phyloP scores from a whole-genome alignment of 2,113 vertebrate species.

The Odontesthes bonariensis region DNA sequence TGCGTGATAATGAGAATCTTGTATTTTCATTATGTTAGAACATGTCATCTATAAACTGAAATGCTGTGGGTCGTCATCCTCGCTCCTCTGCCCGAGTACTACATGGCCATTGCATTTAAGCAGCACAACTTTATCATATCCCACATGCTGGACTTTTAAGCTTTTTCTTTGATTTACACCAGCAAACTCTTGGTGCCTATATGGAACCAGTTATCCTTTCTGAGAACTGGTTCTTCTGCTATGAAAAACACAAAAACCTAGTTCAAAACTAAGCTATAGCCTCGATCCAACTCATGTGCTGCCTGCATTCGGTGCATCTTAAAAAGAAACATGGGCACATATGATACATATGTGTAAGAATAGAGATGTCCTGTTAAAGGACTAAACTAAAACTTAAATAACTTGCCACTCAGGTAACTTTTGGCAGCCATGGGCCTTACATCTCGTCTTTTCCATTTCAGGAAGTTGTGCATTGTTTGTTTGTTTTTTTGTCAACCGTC shows the following conservation, averaged over 20 bases:
- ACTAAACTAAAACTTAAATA: background rate
- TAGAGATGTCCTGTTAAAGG: background rate
- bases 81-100: background rate
- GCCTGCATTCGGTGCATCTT: background rate
- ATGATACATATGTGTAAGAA: background rate
- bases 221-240: background rate
- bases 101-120: background rate
- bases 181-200: background rate
- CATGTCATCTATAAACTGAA: background rate
- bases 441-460: conserved; percentile 29
- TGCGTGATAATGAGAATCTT: background rate
- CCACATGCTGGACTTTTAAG: background rate
- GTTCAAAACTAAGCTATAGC: background rate
- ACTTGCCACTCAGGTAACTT: background rate
- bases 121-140: background rate
- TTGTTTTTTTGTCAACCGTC: conserved; percentile 16
- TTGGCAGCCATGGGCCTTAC: background rate
- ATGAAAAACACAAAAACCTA: background rate
- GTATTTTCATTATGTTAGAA: background rate
- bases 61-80: background rate
- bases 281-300: background rate
- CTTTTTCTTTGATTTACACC: background rate
- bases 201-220: background rate
- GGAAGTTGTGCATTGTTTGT: conserved; percentile 54
- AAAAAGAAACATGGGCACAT: background rate